Percentiles rank a stretch among this genome's conserved stretches.
phyloP scores from a whole-genome alignment of 2,797 vertebrate genomes.

The Ceryle rudis region DNA sequence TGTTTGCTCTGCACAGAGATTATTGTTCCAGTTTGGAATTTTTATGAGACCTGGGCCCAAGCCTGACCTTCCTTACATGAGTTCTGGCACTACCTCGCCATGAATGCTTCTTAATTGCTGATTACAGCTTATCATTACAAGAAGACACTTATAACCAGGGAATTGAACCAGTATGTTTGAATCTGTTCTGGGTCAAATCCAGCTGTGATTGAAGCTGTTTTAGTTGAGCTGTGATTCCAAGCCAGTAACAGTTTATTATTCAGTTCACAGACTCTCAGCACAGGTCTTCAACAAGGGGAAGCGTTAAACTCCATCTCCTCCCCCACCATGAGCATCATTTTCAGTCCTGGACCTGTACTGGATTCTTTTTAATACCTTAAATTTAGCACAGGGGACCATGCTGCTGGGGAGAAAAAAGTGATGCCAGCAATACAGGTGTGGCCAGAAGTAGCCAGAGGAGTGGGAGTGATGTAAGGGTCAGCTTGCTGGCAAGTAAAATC shows the following conservation, averaged over 20 bases:
- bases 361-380: background rate
- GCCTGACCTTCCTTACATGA: slow-evolving; percentile 34
- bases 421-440: background rate
- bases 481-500: background rate
- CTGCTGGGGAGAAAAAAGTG: background rate
- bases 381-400: background rate
- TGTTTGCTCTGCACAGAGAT: slow-evolving; percentile 59
- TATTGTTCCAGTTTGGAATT: slow-evolving; percentile 57
- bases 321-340: background rate
- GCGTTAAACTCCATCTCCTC: background rate
- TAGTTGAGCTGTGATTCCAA: slow-evolving; percentile 22
- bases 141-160: slow-evolving; percentile 43
- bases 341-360: background rate
- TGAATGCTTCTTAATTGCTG: slow-evolving; percentile 33
- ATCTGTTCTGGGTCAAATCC: slow-evolving; percentile 55
- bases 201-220: slow-evolving; percentile 36
- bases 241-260: slow-evolving; percentile 24
- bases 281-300: background rate
- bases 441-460: background rate
- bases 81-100: slow-evolving; percentile 14
- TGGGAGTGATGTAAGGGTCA: background rate
- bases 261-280: background rate
- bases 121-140: slow-evolving; percentile 48
- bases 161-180: slow-evolving; percentile 50
- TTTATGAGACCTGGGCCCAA: slow-evolving; percentile 24